Percentiles rank a stretch among this genome's conserved stretches.
Conservation (phyloP, 2,113 vertebrate genomes). For the Tragulus kanchil region DNA sequence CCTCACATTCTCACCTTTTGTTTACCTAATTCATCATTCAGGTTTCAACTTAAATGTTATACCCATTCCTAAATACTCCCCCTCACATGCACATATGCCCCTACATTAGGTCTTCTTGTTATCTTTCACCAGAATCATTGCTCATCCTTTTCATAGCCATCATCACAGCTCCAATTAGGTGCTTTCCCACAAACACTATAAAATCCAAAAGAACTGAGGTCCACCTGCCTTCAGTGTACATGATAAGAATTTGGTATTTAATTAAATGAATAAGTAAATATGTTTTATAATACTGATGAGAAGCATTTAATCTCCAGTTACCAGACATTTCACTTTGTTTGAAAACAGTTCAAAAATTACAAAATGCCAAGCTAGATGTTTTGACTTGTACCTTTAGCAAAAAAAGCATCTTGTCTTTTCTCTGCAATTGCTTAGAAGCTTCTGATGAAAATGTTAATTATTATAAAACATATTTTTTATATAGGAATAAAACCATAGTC, state of each 20-base stretch:
- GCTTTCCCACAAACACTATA: not conserved
- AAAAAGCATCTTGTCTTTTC: slow-evolving; percentile 32
- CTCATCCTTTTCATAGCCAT: not conserved
- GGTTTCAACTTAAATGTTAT: not conserved
- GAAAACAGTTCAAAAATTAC: slow-evolving; percentile 60
- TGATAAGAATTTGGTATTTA: not conserved
- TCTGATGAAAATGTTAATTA: slow-evolving; percentile 64
- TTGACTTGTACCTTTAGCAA: slow-evolving; percentile 33
- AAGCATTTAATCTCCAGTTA: slow-evolving; percentile 47
- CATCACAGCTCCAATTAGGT: not conserved
- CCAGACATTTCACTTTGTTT: slow-evolving; percentile 69
- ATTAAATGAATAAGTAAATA: slow-evolving; percentile 28
- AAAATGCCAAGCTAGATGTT: slow-evolving; percentile 69
- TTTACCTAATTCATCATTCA: not conserved
- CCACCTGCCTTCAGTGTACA: not conserved
- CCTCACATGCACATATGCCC: not conserved
- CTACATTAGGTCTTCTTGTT: not conserved
- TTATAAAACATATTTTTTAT: slow-evolving; percentile 65
- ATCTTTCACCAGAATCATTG: not conserved
- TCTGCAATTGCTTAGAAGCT: slow-evolving; percentile 56
- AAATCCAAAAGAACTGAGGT: not conserved
- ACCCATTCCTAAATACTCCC: not conserved
- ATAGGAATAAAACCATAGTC: slow-evolving; percentile 1
- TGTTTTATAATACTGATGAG: not conserved
- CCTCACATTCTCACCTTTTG: not conserved